Conservation (phyloP, 2,113 vertebrate species). For the Xenopus laevis region DNA sequence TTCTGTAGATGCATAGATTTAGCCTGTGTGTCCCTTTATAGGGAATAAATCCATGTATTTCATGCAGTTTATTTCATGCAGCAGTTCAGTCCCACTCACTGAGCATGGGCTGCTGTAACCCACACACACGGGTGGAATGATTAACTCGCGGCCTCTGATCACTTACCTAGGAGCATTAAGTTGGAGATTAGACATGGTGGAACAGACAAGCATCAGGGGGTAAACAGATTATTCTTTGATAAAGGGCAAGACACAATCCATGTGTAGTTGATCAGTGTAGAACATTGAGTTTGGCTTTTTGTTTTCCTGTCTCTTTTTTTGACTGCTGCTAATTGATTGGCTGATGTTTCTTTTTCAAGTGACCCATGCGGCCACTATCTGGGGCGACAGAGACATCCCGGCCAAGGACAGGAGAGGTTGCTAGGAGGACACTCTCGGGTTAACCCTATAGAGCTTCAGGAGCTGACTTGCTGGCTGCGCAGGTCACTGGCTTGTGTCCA, state of each 20-base stretch:
- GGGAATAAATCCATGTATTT: too few species aligned
- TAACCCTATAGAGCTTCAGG: constrained; percentile 34
- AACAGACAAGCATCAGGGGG: background rate
- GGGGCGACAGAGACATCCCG: constrained; percentile 26
- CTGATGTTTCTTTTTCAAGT: background rate
- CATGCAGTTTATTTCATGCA: too few species aligned
- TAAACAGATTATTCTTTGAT: background rate
- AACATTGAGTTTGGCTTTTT: constrained; percentile 13
- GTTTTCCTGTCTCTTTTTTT: constrained; percentile 7
- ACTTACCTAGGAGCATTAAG: too few species aligned
- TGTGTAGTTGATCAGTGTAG: background rate
- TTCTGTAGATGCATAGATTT: too few species aligned
- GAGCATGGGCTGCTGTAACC: too few species aligned
- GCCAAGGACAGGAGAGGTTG: constrained; percentile 41
- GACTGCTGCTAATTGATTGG: constrained; percentile 35
- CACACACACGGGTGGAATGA: too few species aligned
- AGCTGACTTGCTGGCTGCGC: constrained; percentile 12
- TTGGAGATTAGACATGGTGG: too few species aligned
- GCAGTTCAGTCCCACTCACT: too few species aligned
- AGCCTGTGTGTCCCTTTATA: too few species aligned
- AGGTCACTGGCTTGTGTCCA: background rate
- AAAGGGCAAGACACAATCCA: constrained; percentile 1
- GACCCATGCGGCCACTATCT: constrained; percentile 11
- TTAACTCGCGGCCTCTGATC: too few species aligned
- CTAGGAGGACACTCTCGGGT: background rate